Conservation (phyloP, 2,113 vertebrate species). For the Cololabis saira region DNA sequence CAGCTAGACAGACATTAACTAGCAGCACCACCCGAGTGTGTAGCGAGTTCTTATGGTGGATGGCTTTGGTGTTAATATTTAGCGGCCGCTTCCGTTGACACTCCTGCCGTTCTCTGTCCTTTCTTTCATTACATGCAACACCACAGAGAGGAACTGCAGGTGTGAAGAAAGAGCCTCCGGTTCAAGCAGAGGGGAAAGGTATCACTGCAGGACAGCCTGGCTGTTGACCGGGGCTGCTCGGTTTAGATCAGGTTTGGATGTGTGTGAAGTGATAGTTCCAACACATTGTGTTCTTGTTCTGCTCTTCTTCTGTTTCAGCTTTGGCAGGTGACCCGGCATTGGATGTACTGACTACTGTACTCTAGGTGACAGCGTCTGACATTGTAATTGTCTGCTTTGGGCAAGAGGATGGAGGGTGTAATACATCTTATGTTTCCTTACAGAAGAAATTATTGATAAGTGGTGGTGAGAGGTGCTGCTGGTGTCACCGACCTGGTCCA, state of each 20-base stretch:
- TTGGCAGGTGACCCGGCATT: conserved; percentile 71
- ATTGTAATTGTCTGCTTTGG: conserved; percentile 77
- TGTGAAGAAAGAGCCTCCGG: conserved; percentile 87
- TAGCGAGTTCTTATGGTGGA: not conserved
- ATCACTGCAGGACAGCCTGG: conserved; percentile 65
- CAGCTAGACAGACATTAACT: conserved; percentile 3
- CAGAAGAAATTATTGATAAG: conserved; percentile 75
- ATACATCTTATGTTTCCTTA: conserved; percentile 70
- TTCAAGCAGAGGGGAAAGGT: conserved; percentile 83
- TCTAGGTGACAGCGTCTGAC: conserved; percentile 76
- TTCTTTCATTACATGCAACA: conserved; percentile 46
- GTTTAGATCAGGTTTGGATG: conserved; percentile 64
- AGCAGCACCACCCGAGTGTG: not conserved
- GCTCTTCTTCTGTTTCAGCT: conserved; percentile 75
- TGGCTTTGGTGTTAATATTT: conserved; percentile 35
- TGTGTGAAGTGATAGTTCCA: conserved; percentile 77
- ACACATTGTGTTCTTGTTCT: conserved; percentile 78
- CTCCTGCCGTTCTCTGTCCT: conserved; percentile 27
- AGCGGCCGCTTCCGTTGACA: conserved; percentile 35
- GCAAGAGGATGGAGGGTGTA: conserved; percentile 58
- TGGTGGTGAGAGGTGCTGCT: conserved; percentile 46
- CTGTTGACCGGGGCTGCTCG: conserved; percentile 52
- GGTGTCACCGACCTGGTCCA: conserved; percentile 35
- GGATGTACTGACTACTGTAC: conserved; percentile 69
- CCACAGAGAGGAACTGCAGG: conserved; percentile 44